Evolutionary conservation across 1,140 invertebrate genomes (phyloP), one percentile per base, ranked within the genome.

Genomic region (Penaeus indicus): DNA sequence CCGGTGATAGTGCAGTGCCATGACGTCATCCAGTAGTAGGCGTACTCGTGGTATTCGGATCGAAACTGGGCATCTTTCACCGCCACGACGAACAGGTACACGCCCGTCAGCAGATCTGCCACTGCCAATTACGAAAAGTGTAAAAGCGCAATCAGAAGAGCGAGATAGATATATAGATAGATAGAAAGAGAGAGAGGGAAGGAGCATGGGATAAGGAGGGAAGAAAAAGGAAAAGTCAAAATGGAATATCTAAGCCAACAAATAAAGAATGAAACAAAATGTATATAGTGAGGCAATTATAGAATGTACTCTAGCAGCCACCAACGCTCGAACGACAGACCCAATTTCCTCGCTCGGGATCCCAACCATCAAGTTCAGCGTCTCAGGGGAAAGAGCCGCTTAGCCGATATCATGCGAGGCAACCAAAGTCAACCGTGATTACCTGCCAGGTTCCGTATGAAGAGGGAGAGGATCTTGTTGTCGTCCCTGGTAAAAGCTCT

Each of bases 391-490:
- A 16, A 13, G 54, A 54, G 11, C 16, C 10, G 54, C 54, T 54
- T 54, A 47, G 47, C 47, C 11, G 47, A 47, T 13, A 13, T 54
- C 11, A 11, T 54, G 10, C 16, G 60, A 8, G 27, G 16, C 21
- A 61, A 63, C 11, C 11, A 1, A 32, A 22, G 21, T 62, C 0
- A 61, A 25, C 38, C 18, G 11, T 63, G 60, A 60, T 27, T 47
- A 87, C 86, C 86, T 81, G 86, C 86, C 2, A 87, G 69, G n/a
- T 87, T 87, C 38, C 86, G 61, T 19, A 87, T 87, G 86, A 87
- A 87, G 79, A 87, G 86, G 3, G 86, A 87, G 62, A 87, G 86
- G 62, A 87, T 82, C 78, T 87, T 87, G 67, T 87, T 87, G 67
- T 87, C 86, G 64, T 87, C 86, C 77, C 79, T 69, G 63, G 78